Evolutionary conservation across 1,140 invertebrate species (phyloP).

Genomic region (Phocides pigmalion): DNA sequence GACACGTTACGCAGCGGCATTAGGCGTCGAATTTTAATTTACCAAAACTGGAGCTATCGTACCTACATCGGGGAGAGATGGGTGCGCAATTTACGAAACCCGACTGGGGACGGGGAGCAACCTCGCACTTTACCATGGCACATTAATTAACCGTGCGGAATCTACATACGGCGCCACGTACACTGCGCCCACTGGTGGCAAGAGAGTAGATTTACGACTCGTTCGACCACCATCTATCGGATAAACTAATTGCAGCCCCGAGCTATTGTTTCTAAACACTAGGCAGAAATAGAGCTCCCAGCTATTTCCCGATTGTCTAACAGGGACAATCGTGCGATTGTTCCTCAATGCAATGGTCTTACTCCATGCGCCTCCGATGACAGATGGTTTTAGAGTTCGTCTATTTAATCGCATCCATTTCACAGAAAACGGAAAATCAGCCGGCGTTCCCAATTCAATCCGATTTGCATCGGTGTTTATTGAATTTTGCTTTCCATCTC

Average conservation of each 20-base stretch:
- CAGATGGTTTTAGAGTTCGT: conserved; percentile 33
- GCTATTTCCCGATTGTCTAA: conserved; percentile 55
- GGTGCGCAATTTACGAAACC: conserved; percentile 74
- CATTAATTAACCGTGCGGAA: conserved; percentile 78
- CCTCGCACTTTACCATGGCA: conserved; percentile 70
- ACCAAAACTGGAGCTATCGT: conserved; percentile 66
- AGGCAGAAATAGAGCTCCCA: conserved; percentile 57
- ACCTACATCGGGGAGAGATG: conserved; percentile 63
- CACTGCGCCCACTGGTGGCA: conserved; percentile 65
- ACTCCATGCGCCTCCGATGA: conserved; percentile 40
- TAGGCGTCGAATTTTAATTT: conserved; percentile 71
- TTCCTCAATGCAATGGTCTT: conserved; percentile 45
- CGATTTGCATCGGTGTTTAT: conserved; percentile 12
- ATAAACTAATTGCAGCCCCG: conserved; percentile 78
- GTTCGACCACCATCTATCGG: conserved; percentile 77
- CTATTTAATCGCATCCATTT: conserved; percentile 19
- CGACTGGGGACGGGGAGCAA: conserved; percentile 48
- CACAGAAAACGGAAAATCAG: conserved; percentile 11
- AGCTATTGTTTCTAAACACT: conserved; percentile 80
- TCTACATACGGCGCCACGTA: conserved; percentile 77
- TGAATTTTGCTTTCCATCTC: conserved; percentile 9
- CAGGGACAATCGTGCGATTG: conserved; percentile 60
- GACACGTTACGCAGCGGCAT: conserved; percentile 37
- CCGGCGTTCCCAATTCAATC: conserved; percentile 20
- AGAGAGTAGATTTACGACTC: conserved; percentile 78